Conservation (phyloP, 2,797 vertebrate genomes). For the Sebastolobus altivelis region DNA sequence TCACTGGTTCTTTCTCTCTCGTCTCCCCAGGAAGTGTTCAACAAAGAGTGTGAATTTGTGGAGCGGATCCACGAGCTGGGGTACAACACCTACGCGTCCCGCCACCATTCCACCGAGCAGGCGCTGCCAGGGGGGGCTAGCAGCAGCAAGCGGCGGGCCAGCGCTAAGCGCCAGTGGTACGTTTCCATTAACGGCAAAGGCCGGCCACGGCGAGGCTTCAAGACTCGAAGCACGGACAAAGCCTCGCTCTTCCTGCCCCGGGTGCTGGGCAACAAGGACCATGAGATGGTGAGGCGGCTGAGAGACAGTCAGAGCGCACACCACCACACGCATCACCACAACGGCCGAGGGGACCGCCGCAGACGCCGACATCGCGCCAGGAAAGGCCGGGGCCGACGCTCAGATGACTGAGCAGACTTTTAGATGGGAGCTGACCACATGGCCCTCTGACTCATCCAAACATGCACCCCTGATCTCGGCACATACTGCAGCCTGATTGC, state of each 20-base stretch:
- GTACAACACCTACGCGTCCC: slow-evolving; percentile 96
- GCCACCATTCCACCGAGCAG: slow-evolving; percentile 89
- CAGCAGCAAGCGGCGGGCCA: slow-evolving; percentile 80
- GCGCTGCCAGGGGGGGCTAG: slow-evolving; percentile 61
- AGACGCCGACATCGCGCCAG: slow-evolving; percentile 78
- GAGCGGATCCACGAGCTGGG: slow-evolving; percentile 97
- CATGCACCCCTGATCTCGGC: slow-evolving; percentile 9
- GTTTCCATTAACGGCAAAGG: slow-evolving; percentile 97
- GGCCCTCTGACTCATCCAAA: neutral
- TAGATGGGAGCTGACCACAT: neutral
- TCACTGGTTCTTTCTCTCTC: slow-evolving; percentile 32
- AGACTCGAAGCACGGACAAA: slow-evolving; percentile 95
- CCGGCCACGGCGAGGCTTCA: slow-evolving; percentile 94
- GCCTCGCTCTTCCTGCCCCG: slow-evolving; percentile 96
- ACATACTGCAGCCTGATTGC: slow-evolving; percentile 19
- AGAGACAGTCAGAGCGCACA: slow-evolving; percentile 73
- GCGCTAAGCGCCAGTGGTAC: slow-evolving; percentile 93
- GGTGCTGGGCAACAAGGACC: slow-evolving; percentile 93
- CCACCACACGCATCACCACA: slow-evolving; percentile 43
- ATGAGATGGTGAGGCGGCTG: slow-evolving; percentile 91
- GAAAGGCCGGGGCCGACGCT: slow-evolving; percentile 40
- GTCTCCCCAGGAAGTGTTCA: slow-evolving; percentile 89
- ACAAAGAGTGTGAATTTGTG: slow-evolving; percentile 95
- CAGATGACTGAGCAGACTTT: slow-evolving; percentile 46
- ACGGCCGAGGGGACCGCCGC: slow-evolving; percentile 69